Evolutionary conservation across 1,140 invertebrate species (phyloP).

Genomic region (Notospermus geniculatus): DNA sequence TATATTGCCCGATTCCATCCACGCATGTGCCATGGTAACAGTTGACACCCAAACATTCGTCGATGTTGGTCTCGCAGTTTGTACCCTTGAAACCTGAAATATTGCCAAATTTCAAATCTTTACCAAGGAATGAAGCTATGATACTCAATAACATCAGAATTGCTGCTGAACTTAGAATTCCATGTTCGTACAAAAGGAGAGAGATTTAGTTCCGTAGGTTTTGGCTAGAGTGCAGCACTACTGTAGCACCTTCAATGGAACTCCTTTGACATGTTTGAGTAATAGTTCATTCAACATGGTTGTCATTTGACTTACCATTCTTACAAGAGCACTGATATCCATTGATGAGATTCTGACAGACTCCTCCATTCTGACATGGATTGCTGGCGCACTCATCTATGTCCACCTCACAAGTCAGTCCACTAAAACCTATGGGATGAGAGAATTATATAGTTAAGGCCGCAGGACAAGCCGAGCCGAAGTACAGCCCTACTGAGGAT

Average conservation of each 20-base stretch:
- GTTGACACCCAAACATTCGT: slow-evolving; percentile 64
- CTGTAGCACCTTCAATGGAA: no score
- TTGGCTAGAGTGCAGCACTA: no score
- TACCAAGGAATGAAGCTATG: no score
- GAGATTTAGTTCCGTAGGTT: no score
- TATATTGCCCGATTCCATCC: slow-evolving; percentile 67
- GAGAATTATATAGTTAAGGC: no score
- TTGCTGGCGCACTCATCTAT: slow-evolving; percentile 74
- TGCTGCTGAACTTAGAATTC: no score
- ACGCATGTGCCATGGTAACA: slow-evolving; percentile 85
- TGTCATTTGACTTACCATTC: slow-evolving; percentile 57
- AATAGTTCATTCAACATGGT: no score
- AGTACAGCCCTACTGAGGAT: no score
- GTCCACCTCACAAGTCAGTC: slow-evolving; percentile 75
- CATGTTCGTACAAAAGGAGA: no score
- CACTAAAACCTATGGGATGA: slow-evolving; percentile 84
- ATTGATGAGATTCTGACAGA: slow-evolving; percentile 73
- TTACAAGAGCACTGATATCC: slow-evolving; percentile 32
- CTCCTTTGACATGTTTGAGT: no score
- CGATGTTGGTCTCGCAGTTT: slow-evolving; percentile 55
- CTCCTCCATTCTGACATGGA: slow-evolving; percentile 86
- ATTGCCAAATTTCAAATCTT: not conserved
- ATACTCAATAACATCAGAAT: no score
- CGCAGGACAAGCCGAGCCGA: no score
- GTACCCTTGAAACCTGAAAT: slow-evolving; percentile 29